Percentiles rank a stretch among this genome's conserved stretches.
These are phyloP conservation scores for Anableps anableps DNA, from an alignment of 2,797 vertebrate species.

Conservation along the genomic window DNA sequence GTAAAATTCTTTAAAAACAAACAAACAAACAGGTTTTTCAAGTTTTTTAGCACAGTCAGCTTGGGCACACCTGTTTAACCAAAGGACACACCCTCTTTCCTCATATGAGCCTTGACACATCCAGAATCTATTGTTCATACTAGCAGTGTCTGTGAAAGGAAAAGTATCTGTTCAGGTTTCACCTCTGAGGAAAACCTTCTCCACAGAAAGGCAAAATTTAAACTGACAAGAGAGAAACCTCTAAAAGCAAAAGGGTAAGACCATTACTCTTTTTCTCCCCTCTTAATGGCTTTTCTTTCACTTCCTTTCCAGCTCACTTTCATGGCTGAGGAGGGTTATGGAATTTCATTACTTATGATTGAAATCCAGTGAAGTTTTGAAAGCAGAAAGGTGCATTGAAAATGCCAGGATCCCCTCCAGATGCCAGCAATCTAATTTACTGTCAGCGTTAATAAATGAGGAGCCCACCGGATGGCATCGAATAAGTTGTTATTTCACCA, in stretches of 20 bases:
- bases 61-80: conserved; percentile 40
- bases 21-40: not conserved
- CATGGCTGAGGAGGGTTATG: conserved; percentile 57
- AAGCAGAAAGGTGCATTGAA: conserved; percentile 72
- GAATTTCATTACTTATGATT: conserved; percentile 77
- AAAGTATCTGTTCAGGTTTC: conserved; percentile 19
- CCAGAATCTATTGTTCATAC: conserved; percentile 1
- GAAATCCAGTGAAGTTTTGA: conserved; percentile 71
- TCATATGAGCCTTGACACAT: conserved; percentile 8
- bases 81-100: not conserved
- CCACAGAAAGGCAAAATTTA: conserved; percentile 24
- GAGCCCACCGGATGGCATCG: conserved; percentile 52
- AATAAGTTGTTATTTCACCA: conserved; percentile 74
- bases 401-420: conserved; percentile 67
- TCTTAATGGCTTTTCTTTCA: conserved; percentile 60
- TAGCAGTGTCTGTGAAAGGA: conserved; percentile 2
- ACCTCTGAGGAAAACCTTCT: conserved; percentile 25
- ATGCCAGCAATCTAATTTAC: conserved; percentile 76
- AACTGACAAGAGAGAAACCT: conserved; percentile 42
- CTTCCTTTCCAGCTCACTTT: conserved; percentile 56
- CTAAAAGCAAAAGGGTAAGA: conserved; percentile 71
- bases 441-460: conserved; percentile 76
- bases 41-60: not conserved
- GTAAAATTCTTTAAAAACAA: not conserved
- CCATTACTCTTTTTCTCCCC: conserved; percentile 48